Percentiles rank a stretch among this genome's conserved stretches.
These are phyloP conservation scores for Emydocephalus ijimae DNA, from an alignment of 2,113 vertebrate genomes.

Conservation along the genomic window DNA sequence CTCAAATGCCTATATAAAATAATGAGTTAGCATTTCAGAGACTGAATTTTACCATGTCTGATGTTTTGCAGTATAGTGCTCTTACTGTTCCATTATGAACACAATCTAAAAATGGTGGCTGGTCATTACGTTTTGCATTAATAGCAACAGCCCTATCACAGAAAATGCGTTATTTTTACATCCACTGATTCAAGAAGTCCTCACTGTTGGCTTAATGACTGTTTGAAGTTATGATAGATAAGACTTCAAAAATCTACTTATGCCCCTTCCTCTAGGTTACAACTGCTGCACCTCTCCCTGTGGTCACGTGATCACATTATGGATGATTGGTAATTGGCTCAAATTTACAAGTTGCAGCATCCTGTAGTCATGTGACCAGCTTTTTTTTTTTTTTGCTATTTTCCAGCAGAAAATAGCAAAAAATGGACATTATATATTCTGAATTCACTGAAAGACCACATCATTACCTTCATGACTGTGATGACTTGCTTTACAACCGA, in stretches of 20 bases:
- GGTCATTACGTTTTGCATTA: background rate
- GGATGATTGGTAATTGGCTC: background rate
- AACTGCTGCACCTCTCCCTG: background rate
- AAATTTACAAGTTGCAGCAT: background rate
- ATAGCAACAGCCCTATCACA: background rate
- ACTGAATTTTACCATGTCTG: background rate
- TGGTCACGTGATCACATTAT: background rate
- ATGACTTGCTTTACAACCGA: background rate
- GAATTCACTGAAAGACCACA: background rate
- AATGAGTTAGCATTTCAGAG: conserved; percentile 16
- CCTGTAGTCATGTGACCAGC: too few relatives aligned
- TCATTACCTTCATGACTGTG: background rate
- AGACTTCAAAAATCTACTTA: background rate
- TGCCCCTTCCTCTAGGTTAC: background rate
- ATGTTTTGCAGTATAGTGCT: background rate
- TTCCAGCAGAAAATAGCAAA: background rate
- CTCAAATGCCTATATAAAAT: conserved; percentile 86
- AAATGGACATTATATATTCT: background rate
- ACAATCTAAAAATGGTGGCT: background rate
- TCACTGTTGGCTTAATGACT: background rate
- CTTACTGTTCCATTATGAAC: background rate
- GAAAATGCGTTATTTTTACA: background rate
- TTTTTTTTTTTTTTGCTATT: background rate
- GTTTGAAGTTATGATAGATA: background rate
- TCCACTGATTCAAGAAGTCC: background rate